phyloP scores from a whole-genome alignment of 2,888 invertebrate genomes.

The Myathropa florea region DNA sequence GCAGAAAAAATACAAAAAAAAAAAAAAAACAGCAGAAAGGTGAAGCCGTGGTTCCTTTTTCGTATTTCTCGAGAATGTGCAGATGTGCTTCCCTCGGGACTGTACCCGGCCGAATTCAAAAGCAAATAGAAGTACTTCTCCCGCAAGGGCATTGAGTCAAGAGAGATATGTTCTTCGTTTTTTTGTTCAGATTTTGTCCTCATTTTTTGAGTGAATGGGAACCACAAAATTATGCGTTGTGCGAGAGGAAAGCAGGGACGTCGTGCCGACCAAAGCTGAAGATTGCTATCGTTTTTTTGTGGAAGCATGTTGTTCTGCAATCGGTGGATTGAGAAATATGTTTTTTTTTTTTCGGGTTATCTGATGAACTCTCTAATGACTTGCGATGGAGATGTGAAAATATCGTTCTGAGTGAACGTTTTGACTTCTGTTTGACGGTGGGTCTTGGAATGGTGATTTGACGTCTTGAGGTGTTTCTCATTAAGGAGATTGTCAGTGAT shows the following conservation, averaged over 20 bases:
- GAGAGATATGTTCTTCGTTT: background rate
- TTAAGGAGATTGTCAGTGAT: too few species aligned
- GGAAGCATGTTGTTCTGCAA: background rate
- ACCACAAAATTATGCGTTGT: background rate
- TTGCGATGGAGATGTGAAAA: background rate
- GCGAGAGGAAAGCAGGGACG: background rate
- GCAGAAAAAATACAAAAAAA: background rate
- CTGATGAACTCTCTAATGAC: background rate
- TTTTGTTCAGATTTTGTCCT: background rate
- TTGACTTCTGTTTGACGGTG: too few species aligned
- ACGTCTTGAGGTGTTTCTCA: too few species aligned
- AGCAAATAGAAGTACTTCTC: background rate
- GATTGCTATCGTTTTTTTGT: background rate
- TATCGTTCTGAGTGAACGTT: background rate
- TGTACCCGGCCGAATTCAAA: background rate
- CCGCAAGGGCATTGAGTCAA: background rate
- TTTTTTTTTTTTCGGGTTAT: background rate
- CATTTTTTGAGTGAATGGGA: background rate
- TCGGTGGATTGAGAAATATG: background rate
- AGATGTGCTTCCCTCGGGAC: slow-evolving; percentile 20
- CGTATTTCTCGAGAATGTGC: slow-evolving; percentile 23
- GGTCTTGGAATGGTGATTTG: too few species aligned
- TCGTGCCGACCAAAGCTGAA: background rate
- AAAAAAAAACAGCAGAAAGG: background rate
- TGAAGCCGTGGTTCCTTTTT: slow-evolving; percentile 12